Conservation (phyloP, 2,888 invertebrate species). For the Choristoneura rosaceana region DNA sequence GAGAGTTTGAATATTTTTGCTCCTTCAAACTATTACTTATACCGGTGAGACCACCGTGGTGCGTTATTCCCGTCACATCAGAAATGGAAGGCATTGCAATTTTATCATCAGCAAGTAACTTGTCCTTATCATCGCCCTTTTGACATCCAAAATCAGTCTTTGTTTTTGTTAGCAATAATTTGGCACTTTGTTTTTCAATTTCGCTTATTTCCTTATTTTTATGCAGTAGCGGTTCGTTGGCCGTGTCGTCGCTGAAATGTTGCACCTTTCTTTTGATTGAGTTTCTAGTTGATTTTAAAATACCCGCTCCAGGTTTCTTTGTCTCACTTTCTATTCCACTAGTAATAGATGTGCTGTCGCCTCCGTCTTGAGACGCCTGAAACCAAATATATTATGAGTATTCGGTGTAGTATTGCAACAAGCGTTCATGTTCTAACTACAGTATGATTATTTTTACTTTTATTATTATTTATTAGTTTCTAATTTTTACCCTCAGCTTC, state of each 20-base stretch:
- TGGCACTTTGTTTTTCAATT: conserved; percentile 70
- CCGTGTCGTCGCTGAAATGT: conserved; percentile 73
- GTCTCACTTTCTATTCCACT: conserved; percentile 77
- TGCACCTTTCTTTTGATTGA: conserved; percentile 75
- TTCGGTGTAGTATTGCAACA: conserved; percentile 1
- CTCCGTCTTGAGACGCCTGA: conserved; percentile 78
- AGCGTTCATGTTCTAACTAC: neutral
- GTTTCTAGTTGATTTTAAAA: conserved; percentile 77
- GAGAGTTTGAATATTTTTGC: conserved; percentile 49
- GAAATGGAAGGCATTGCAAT: conserved; percentile 47
- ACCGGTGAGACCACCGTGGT: conserved; percentile 35
- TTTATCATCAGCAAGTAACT: conserved; percentile 55
- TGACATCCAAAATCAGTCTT: conserved; percentile 71
- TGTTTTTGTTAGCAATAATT: conserved; percentile 68
- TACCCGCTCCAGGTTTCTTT: conserved; percentile 72
- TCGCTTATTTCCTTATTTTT: conserved; percentile 66
- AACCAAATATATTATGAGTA: conserved; percentile 46
- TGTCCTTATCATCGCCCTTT: conserved; percentile 57
- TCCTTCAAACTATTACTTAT: conserved; percentile 55
- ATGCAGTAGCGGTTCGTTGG: conserved; percentile 76
- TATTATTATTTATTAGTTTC: no score
- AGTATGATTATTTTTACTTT: neutral
- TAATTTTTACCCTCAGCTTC: no score
- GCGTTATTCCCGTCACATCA: conserved; percentile 45
- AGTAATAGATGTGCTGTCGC: conserved; percentile 71